A percentile compares a stretch with the other conserved stretches of the same genome.
phyloP scores from a whole-genome alignment of 2,113 vertebrate species.

The Lathamus discolor region DNA sequence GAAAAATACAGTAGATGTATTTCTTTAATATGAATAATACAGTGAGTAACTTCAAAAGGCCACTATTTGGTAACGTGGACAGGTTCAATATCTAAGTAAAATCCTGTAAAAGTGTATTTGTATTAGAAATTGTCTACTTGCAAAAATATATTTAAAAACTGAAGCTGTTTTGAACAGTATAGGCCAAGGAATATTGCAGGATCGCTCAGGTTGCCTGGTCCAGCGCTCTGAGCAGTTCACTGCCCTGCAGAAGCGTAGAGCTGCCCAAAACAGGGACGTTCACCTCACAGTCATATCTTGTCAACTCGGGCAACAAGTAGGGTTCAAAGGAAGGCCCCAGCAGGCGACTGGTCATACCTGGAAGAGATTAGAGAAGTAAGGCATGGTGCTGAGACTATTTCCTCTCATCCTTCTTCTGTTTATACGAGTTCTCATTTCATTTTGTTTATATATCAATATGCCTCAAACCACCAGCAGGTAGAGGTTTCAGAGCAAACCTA shows the following conservation, averaged over 20 bases:
- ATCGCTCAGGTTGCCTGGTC: conserved; percentile 88
- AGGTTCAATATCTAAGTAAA: conserved; percentile 67
- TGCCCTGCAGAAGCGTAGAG: conserved; percentile 92
- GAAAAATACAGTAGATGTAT: conserved; percentile 75
- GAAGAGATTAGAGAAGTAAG: not conserved
- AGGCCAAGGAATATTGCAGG: not conserved
- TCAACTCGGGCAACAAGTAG: conserved; percentile 90
- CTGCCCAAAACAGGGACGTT: conserved; percentile 90
- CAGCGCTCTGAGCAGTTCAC: conserved; percentile 91
- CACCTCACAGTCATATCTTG: conserved; percentile 97
- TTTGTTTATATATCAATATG: not conserved
- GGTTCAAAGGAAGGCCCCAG: conserved; percentile 86
- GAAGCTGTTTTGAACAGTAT: conserved; percentile 64
- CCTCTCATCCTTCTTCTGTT: not conserved
- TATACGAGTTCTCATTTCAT: not conserved
- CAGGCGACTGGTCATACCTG: conserved; percentile 87
- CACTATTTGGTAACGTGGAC: conserved; percentile 75
- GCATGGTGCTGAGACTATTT: not conserved
- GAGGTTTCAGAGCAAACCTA: not conserved
- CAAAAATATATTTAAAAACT: conserved; percentile 72
- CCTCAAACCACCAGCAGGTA: not conserved
- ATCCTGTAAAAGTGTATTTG: conserved; percentile 76
- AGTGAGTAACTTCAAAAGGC: conserved; percentile 78
- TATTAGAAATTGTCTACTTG: conserved; percentile 79
- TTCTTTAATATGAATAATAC: conserved; percentile 71